A percentile compares a stretch with the other conserved stretches of the same genome.
phyloP scores from a whole-genome alignment of 2,797 vertebrate genomes.

The Bucorvus abyssinicus region DNA sequence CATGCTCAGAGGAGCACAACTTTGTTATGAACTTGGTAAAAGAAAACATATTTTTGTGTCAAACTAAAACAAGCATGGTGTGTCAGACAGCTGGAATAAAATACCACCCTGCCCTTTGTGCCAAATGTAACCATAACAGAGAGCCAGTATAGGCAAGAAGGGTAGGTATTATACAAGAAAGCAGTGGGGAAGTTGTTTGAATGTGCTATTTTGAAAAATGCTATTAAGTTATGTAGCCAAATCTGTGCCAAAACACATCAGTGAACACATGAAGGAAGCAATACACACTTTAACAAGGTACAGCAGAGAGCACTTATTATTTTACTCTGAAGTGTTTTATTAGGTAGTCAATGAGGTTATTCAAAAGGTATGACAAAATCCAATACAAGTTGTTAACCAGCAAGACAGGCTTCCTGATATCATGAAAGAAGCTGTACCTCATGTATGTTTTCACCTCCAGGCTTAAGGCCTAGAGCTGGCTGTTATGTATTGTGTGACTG shows the following conservation, averaged over 20 bases:
- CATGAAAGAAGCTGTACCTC: not conserved
- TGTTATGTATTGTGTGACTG: not conserved
- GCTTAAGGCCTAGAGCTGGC: not conserved
- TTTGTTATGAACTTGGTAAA: not conserved
- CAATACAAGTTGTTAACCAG: not conserved
- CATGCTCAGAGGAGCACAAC: not conserved
- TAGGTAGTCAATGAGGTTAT: conserved; percentile 4
- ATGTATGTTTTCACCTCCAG: not conserved
- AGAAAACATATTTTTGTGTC: not conserved
- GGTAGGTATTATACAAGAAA: not conserved
- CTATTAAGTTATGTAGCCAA: not conserved
- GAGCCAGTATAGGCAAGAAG: not conserved
- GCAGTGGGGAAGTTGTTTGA: not conserved
- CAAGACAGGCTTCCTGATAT: not conserved
- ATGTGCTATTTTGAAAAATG: not conserved
- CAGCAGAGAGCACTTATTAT: not conserved
- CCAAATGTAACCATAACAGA: not conserved
- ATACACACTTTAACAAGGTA: not conserved
- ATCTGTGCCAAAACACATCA: not conserved
- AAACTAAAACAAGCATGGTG: not conserved
- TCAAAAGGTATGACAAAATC: conserved; percentile 27
- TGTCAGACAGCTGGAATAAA: not conserved
- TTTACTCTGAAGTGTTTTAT: conserved; percentile 21
- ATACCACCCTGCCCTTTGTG: not conserved
- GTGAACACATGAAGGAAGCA: not conserved